Evolutionary conservation across 2,888 invertebrate genomes (phyloP), one percentile per base, ranked within the genome.

Genomic region (Cryptocheilus praepositus): DNA sequence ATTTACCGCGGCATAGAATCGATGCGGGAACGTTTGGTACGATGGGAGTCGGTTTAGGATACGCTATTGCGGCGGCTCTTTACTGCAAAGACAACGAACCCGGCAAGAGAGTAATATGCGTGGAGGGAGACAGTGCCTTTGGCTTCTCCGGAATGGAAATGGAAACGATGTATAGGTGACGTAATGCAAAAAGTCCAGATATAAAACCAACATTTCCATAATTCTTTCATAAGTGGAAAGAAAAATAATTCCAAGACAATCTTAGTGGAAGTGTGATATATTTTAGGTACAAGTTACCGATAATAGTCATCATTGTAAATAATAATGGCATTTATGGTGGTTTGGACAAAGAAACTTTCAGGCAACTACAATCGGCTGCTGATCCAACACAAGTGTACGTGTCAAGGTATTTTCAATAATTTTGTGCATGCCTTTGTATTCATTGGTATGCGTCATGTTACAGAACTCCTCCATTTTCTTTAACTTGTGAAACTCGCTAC

Each of bases 111-210:
- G 97, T 99, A 0, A 90, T 98, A 63, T 98, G 98, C 86, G 95
- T 98, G 0, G 97, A 98, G 90, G 98, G 98, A 0, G 99, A 99
- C 88, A 97, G 97, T 51, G 99, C 98, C 0, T 98, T 99, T 89
- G 99, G 99, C 1, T 99, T 99, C 90, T 97, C 98, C 25, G 98
- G 96, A 83, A 98, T 98, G 98, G 99, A 99, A 91, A 91, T 98
- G 25, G 99, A 99, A 90, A 99, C 98, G 0, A 96, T 98, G 93
- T 93, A 95, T 85, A 91, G 93, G 92, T 92, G 74, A 66, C 44
- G 43, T 46, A 11, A 49, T 11, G 5, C 16, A n/a, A 16, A 2
- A 2, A 18, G n/a, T 5, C 49, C 8, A 4, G 16, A 49, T 4
- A 49, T 7, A n/a, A 49, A 49, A 49, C 7, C 11, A 36, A 36